Conservation (phyloP, 2,888 invertebrate genomes). For the Calliscelio sp. region DNA sequence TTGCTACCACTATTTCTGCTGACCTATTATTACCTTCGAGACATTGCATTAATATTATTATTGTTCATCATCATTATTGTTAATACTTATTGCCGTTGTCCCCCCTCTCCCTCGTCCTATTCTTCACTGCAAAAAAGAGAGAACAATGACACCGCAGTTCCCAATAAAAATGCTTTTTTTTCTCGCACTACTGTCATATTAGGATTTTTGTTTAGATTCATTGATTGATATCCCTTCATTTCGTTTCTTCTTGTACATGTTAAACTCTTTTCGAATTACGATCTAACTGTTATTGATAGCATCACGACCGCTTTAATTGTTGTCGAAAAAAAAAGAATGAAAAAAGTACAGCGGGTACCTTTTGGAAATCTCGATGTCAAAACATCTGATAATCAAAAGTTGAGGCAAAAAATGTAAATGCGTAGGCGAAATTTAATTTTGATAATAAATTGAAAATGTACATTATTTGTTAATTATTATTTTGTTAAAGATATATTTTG, state of each 20-base stretch:
- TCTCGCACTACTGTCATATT: constrained; percentile 33
- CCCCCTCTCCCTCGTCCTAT: constrained; percentile 19
- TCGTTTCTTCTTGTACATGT: constrained; percentile 21
- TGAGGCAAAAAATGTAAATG: constrained; percentile 17
- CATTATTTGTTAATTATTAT: too few relatives aligned
- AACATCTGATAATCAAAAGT: neutral
- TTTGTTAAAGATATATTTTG: too few relatives aligned
- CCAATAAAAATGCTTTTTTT: too few relatives aligned
- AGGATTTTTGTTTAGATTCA: constrained; percentile 22
- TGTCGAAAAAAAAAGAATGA: constrained; percentile 3
- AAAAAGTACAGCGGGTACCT: neutral
- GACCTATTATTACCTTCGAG: constrained; percentile 63
- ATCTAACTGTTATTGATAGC: constrained; percentile 30
- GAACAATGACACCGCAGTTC: constrained; percentile 2
- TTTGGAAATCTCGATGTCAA: constrained; percentile 57
- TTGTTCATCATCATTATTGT: constrained; percentile 62
- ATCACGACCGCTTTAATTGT: constrained; percentile 26
- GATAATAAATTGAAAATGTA: too few relatives aligned
- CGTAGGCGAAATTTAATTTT: too few relatives aligned
- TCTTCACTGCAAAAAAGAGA: constrained; percentile 27
- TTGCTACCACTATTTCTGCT: constrained; percentile 65
- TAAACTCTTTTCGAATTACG: constrained; percentile 21
- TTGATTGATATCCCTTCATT: constrained; percentile 32
- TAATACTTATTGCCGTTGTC: constrained; percentile 48
- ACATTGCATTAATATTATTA: constrained; percentile 64